Base-by-base conservation (phyloP, 2,113 vertebrate species). In the Lonchura striata region DNA sequence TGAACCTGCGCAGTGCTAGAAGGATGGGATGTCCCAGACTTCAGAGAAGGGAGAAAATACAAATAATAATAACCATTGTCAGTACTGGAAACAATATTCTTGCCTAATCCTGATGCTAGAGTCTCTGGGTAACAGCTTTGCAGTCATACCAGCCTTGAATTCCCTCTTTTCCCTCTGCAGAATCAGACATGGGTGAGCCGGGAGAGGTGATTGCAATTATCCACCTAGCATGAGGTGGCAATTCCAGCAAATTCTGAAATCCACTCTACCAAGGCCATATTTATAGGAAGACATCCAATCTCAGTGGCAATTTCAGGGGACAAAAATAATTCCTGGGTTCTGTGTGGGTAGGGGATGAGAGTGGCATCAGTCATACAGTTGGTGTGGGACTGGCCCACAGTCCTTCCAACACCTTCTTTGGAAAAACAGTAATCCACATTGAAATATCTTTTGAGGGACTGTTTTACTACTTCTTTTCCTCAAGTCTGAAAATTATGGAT, bases 401-500 rank as follows among this genome's bases (percentile, higher is more conserved):
- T 82, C 41, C 94, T 95, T 75, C 56, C 60, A 46, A 11, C 1
- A 4, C 69, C 49, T 74, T 28, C 41, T 63, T 64, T 17, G 30
- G 59, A 37, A 66, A 88, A 91, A 66, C 21, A 75, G 41, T n/a
- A 30, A 70, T 47, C 74, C 49, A 28, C 70, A 49, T 19, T 28
- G 53, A 86, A 85, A 31, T 46, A 33, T 52, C 46, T 71, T 78
- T 71, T 63, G 17, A 78, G 39, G 19, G 27, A 44, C 23, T 35
- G 15, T 61, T 89, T 60, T 70, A 65, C 47, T 60, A 59, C 13
- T 56, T 70, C 63, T 71, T 86, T 86, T 82, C 68, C 49, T 83
- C 78, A 64, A 78, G 59, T 82, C 37, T 94, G 63, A 86, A 98
- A 97, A 96, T 96, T 92, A 96, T 87, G 54, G 91, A 44, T 91